Conservation (phyloP, 2,797 vertebrate genomes). For the Meda fulgida region DNA sequence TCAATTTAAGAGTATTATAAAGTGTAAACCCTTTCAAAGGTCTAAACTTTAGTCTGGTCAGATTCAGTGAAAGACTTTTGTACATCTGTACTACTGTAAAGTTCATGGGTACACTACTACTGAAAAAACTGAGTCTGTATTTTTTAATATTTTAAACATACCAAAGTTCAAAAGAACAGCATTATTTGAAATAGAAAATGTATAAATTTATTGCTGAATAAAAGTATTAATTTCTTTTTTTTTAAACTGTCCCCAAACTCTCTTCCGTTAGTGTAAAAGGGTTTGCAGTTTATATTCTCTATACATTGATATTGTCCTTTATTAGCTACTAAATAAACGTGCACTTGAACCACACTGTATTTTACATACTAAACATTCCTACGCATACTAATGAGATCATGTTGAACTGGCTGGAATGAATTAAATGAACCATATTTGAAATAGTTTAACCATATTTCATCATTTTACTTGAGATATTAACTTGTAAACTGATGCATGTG, state of each 20-base stretch:
- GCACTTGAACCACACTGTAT: not conserved
- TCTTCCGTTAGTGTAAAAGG: not conserved
- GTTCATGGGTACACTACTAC: not conserved
- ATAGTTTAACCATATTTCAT: not conserved
- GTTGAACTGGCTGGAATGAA: not conserved
- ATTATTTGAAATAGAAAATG: not conserved
- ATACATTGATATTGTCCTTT: not conserved
- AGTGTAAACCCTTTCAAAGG: not conserved
- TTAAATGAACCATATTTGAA: not conserved
- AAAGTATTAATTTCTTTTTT: not conserved
- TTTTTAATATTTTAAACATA: not conserved
- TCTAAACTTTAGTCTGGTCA: not conserved
- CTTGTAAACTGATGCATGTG: not conserved
- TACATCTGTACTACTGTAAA: not conserved
- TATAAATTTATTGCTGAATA: not conserved
- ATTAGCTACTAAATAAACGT: not conserved
- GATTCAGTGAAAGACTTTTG: not conserved
- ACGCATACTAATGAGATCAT: slow-evolving; percentile 5
- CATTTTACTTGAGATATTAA: not conserved
- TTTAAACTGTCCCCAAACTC: not conserved
- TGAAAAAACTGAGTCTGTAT: not conserved
- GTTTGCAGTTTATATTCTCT: slow-evolving; percentile 13
- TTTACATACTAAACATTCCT: not conserved
- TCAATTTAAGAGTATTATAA: slow-evolving; percentile 1
- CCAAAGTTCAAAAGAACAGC: not conserved